A percentile compares a stretch with the other conserved stretches of the same genome.
Conservation (phyloP, 2,113 vertebrate species). For the cat (Felis catus) region F.catus_Fca126_mat1.0 CM031414.1:96558001-96558500, state of each 20-base stretch:
- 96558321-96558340: conserved; percentile 5
- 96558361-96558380: conserved; percentile 38
- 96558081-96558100: neutral
- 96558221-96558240: neutral
- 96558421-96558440: neutral
- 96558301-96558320: neutral
- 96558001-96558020: neutral
- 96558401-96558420: neutral
- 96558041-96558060: neutral
- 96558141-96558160: neutral
- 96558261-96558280: conserved; percentile 24
- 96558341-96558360: conserved; percentile 52
- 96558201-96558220: neutral
- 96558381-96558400: conserved; percentile 38
- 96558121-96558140: neutral
- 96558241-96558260: conserved; percentile 2
- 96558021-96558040: neutral
- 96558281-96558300: conserved; percentile 42
- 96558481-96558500: neutral
- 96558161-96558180: neutral
- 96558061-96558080: neutral
- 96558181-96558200: neutral
- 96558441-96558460: neutral
- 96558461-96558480: neutral
- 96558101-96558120: neutral